Base-by-base conservation (phyloP, 2,113 vertebrate species). In the Microcebus ravelobensis region DNA sequence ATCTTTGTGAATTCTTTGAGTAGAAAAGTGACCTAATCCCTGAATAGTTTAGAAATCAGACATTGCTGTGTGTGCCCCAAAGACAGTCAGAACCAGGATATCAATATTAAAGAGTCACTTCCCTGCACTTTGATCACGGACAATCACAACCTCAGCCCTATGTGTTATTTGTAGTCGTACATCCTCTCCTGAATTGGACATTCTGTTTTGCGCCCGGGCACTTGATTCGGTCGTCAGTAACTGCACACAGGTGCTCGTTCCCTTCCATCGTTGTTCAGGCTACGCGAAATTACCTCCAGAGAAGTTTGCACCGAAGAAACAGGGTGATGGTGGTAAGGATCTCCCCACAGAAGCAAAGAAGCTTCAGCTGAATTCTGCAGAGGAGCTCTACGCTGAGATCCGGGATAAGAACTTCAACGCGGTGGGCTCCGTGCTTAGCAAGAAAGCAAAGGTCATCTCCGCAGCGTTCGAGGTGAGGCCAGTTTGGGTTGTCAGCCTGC, bases 361-460 rank as follows among this genome's bases (percentile, higher is more conserved):
- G 97, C 98, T 99, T 31, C 99, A 99, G 97, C 99, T 99, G 80
- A 99, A 99, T 96, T 99, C 99, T 0, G 99, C 99, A 0, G 99
- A 99, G 98, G 99, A 99, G 96, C 98, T 99, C 3, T 99, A 99
- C 0, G 99, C 99, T 0, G 99, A 99, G 98, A 99, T 99, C 96
- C 98, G 99, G 4, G 99, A 99, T 98, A 99, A 99, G 98, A 99
- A 99, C 97, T 99, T 99, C 98, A 99, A 99, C 0, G 99, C 99
- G 0, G 99, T 99, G 59, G 99, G 99, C 31, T 99, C 99, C 0
- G 99, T 99, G 25, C 99, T 99, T 74, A 99, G 99, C 98, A 99
- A 99, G 98, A 99, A 99, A 94, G 99, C 99, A 59, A 99, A 99
- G 98, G 99, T 99, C 71, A 99, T 99, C 98, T 99, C 99, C 0